phyloP scores from a whole-genome alignment of 2,797 vertebrate species.

The Monodelphis domestica region DNA sequence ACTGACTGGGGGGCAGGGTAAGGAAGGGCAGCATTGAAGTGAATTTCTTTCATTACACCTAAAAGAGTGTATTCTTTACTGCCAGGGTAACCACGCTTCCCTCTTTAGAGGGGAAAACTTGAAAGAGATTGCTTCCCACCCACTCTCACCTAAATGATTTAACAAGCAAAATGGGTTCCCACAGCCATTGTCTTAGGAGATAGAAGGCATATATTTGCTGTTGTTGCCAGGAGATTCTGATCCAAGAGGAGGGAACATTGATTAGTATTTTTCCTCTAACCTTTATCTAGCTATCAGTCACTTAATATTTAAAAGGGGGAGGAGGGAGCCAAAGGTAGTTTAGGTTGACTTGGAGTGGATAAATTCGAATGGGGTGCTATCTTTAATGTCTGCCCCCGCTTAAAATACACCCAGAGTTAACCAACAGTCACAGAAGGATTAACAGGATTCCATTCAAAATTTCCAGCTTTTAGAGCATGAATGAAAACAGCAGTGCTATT shows the following conservation, averaged over 20 bases:
- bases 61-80: not conserved
- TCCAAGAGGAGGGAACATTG: not conserved
- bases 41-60: not conserved
- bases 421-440: not conserved
- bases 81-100: not conserved
- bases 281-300: not conserved
- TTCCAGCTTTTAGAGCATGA: not conserved
- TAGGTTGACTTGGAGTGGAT: not conserved
- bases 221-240: not conserved
- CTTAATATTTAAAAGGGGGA: conserved; percentile 9
- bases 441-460: not conserved
- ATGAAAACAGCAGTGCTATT: conserved; percentile 17
- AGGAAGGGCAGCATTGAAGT: conserved; percentile 48
- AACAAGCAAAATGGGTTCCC: not conserved
- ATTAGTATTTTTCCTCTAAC: not conserved
- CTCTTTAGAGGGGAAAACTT: not conserved
- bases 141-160: not conserved
- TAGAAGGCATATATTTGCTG: not conserved
- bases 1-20: not conserved
- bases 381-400: not conserved
- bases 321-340: not conserved
- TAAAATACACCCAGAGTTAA: not conserved
- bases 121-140: not conserved
- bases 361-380: not conserved
- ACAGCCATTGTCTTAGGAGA: not conserved